Evolutionary conservation across 2,797 vertebrate species (phyloP), one percentile per base, ranked within the genome.

Genomic region (Rhinogobio ventralis): DNA sequence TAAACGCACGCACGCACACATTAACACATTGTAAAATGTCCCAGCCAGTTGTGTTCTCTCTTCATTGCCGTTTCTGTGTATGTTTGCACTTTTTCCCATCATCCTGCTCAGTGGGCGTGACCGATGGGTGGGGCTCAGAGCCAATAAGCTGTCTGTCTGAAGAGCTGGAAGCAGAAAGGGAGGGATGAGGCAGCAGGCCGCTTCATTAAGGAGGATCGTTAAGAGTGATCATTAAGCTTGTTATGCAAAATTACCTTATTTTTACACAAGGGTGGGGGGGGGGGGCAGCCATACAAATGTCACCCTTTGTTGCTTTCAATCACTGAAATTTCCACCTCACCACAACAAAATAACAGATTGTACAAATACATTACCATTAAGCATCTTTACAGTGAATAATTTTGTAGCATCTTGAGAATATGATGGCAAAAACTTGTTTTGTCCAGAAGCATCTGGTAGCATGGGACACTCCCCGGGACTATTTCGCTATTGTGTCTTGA

Each of bases 141-240:
- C 91, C 88, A 93, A 91, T 93, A 93, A 93, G 93, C 91, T 92
- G 87, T 92, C 72, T 13, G 66, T 79, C 3, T 30, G 71, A 66
- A n/a, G 68, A 51, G 28, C 53, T 53, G 51, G 71, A 66, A 64
- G 74, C 15, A 91, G 91, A 90, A 86, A 83, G 91, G 89, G 91
- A 91, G 90, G 90, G 89, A 91, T 83, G 87, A 84, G 88, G 87
- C 78, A 86, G 90, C 79, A 85, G 90, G 90, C 92, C 66, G 89
- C 89, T 90, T 93, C 82, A 85, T 94, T 92, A 93, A 85, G 90
- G 80, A 71, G 82, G 82, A 83, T 92, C 90, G 89, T 94, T 93
- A 93, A 90, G 86, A 80, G 87, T 91, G 90, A 93, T 94, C 93
- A 94, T 94, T 94, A 93, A 91, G 90, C 90, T 91, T 89, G 90